These are phyloP conservation scores for Lycocerus yunnanus DNA, from an alignment of 2,888 invertebrate genomes.

Conservation along the genomic window DNA sequence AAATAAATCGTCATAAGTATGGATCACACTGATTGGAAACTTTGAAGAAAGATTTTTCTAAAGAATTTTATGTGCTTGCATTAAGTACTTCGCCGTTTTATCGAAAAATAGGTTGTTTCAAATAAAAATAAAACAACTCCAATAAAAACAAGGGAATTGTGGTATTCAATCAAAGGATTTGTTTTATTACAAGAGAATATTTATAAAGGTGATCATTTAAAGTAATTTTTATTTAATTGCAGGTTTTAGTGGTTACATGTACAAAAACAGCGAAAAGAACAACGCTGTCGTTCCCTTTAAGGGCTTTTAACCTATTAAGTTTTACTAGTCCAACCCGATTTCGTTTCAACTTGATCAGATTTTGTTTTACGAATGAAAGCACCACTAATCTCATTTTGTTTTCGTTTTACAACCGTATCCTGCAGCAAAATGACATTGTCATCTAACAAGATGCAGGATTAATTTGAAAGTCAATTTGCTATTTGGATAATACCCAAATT, in stretches of 20 bases:
- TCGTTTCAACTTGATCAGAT: constrained; percentile 5
- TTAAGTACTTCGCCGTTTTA: neutral
- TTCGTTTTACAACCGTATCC: constrained; percentile 6
- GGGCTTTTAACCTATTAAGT: constrained; percentile 2
- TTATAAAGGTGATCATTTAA: neutral
- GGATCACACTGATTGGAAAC: too few species aligned
- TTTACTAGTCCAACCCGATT: neutral
- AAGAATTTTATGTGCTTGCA: neutral
- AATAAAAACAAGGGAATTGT: neutral
- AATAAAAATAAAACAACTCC: neutral
- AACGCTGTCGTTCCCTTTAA: neutral
- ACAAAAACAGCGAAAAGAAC: neutral
- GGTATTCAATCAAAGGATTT: neutral
- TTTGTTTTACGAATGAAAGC: constrained; percentile 3
- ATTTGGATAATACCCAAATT: constrained; percentile 2
- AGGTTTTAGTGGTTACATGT: neutral
- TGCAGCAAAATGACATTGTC: constrained; percentile 2
- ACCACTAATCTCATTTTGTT: constrained; percentile 7
- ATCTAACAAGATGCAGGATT: constrained; percentile 9
- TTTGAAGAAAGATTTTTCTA: neutral
- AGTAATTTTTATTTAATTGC: neutral
- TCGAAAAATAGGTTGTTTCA: neutral
- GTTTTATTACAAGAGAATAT: neutral
- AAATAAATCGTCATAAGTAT: neutral
- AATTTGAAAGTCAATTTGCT: constrained; percentile 11